phyloP scores from a whole-genome alignment of 2,113 vertebrate genomes.

The Chaetorhynchus papuensis region DNA sequence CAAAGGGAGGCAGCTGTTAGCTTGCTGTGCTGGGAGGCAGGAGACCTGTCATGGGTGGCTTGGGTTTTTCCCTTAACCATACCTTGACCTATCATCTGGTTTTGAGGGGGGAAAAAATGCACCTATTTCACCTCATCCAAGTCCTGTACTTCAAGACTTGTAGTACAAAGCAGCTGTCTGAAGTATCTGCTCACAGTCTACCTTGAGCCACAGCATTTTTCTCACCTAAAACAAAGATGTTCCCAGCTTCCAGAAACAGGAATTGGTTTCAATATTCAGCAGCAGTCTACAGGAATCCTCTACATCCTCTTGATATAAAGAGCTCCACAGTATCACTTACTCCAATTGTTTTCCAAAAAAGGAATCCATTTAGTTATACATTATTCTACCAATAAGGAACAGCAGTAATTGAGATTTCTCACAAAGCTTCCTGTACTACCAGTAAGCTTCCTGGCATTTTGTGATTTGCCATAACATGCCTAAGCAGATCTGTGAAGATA shows the following conservation, averaged over 20 bases:
- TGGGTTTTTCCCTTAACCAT: neutral
- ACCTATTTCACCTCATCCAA: neutral
- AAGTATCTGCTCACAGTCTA: neutral
- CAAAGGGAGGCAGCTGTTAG: neutral
- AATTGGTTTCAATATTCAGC: neutral
- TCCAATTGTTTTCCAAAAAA: neutral
- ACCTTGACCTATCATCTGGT: neutral
- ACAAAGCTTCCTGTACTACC: neutral
- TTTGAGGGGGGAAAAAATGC: neutral
- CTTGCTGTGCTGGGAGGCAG: neutral
- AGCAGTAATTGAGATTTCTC: neutral
- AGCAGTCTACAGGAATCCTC: neutral
- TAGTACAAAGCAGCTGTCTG: neutral
- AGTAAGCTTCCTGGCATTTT: slow-evolving; percentile 22
- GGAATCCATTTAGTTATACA: neutral
- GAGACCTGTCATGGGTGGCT: neutral
- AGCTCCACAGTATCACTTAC: neutral
- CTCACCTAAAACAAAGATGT: neutral
- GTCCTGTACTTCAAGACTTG: neutral
- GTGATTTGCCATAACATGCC: slow-evolving; percentile 16
- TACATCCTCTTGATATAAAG: neutral
- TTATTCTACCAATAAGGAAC: neutral
- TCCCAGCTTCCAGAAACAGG: neutral
- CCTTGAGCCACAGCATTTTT: rapidly evolving
- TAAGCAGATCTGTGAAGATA: neutral